Percentiles rank a stretch among this genome's conserved stretches.
Evolutionary conservation across 2,888 invertebrate species (phyloP).

Genomic region (Sphaeridia pumilis): DNA sequence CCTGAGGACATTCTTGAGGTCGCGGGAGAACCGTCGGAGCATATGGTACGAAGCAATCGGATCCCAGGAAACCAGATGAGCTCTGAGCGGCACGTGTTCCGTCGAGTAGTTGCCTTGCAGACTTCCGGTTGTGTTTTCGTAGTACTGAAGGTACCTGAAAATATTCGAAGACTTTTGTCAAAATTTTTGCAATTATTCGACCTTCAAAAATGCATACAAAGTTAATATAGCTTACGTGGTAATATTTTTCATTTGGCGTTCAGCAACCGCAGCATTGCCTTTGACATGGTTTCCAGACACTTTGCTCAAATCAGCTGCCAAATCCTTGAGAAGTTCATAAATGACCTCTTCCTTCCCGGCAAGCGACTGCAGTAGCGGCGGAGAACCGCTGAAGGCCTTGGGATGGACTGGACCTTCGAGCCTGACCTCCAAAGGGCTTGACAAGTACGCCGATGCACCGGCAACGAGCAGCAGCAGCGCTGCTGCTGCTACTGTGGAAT

Average conservation of each 20-base stretch:
- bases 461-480: too few species aligned
- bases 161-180: too few species aligned
- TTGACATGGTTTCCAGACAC: neutral
- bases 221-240: neutral
- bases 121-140: conserved; percentile 11
- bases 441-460: too few species aligned
- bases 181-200: too few species aligned
- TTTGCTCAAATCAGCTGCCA: too few species aligned
- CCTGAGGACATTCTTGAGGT: conserved; percentile 13
- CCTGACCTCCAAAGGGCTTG: too few species aligned
- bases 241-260: neutral
- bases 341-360: conserved; percentile 15
- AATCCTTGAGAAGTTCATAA: conserved; percentile 10
- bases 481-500: too few species aligned
- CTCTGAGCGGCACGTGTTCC: conserved; percentile 3
- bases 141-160: conserved; percentile 11
- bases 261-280: neutral
- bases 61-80: conserved; percentile 12
- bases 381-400: conserved; percentile 11
- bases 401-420: neutral
- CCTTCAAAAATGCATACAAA: too few species aligned
- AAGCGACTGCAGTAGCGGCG: conserved; percentile 13
- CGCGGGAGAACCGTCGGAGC: conserved; percentile 20
- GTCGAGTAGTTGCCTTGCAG: neutral
- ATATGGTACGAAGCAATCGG: conserved; percentile 18